phyloP scores from a whole-genome alignment of 2,797 vertebrate genomes.

The Chloroceryle amazona region DNA sequence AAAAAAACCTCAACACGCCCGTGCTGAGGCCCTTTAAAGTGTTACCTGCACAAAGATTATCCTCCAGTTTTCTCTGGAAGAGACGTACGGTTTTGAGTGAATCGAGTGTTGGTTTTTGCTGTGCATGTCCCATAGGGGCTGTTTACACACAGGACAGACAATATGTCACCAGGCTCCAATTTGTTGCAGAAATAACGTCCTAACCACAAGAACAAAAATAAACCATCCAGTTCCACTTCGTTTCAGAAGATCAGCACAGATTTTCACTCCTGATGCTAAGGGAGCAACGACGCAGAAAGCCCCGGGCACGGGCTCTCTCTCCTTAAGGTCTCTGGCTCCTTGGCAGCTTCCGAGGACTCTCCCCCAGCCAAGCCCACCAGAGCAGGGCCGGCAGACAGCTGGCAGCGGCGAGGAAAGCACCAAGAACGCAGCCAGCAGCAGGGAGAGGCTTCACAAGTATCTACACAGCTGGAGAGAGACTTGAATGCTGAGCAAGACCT shows the following conservation, averaged over 20 bases:
- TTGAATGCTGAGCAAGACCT: not conserved
- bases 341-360: not conserved
- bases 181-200: not conserved
- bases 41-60: not conserved
- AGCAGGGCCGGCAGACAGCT: not conserved
- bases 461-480: not conserved
- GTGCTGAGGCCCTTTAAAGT: not conserved
- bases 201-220: not conserved
- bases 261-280: not conserved
- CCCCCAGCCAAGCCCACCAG: not conserved
- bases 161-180: not conserved
- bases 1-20: not conserved
- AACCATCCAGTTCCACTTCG: not conserved
- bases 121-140: rapidly evolving
- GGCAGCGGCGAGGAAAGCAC: not conserved
- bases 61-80: not conserved
- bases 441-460: not conserved
- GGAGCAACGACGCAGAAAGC: not conserved
- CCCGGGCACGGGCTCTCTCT: rapidly evolving
- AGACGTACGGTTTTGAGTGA: not conserved
- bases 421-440: not conserved
- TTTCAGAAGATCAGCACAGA: not conserved
- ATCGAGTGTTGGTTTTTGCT: not conserved
- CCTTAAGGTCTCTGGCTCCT: not conserved
- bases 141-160: not conserved